A percentile compares a stretch with the other conserved stretches of the same genome.
Evolutionary conservation across 2,888 invertebrate species (phyloP).

Genomic region (Allacma fusca): DNA sequence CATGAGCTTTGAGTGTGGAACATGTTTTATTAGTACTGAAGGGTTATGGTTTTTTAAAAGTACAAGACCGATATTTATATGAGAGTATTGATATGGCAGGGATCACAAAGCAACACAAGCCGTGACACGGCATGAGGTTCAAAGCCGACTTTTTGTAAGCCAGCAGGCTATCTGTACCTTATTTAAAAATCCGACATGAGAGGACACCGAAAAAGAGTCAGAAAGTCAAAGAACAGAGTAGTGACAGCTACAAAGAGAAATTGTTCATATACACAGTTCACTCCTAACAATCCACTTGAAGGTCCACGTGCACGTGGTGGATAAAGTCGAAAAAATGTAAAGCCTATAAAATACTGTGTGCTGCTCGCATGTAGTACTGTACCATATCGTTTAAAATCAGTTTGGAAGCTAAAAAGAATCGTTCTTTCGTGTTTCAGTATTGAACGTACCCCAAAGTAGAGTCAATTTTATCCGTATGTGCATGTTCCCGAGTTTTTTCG

Average conservation of each 20-base stretch:
- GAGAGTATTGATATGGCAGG: conserved; percentile 22
- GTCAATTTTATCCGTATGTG: not conserved
- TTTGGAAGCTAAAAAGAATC: too few species aligned
- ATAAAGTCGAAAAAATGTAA: not conserved
- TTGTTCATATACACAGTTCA: not conserved
- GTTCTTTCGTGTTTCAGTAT: not conserved
- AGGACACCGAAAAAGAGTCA: conserved; percentile 22
- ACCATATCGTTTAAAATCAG: too few species aligned
- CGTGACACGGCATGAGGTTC: conserved; percentile 4
- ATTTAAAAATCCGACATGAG: conserved; percentile 12
- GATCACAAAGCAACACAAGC: conserved; percentile 7
- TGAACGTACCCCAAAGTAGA: not conserved
- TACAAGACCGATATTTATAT: conserved; percentile 9
- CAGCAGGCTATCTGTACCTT: not conserved
- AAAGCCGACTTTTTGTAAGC: not conserved
- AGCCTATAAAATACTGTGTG: not conserved
- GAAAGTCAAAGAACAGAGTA: conserved; percentile 5
- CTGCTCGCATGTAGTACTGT: too few species aligned
- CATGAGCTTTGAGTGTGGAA: not conserved
- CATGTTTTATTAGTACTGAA: not conserved
- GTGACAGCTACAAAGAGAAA: not conserved
- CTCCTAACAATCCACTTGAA: not conserved
- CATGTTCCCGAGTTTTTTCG: conserved; percentile 20
- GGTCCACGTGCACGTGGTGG: conserved; percentile 12
- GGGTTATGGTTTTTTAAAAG: not conserved